Conservation (phyloP, 2,888 invertebrate genomes). For the Eumerus sabulonum region DNA sequence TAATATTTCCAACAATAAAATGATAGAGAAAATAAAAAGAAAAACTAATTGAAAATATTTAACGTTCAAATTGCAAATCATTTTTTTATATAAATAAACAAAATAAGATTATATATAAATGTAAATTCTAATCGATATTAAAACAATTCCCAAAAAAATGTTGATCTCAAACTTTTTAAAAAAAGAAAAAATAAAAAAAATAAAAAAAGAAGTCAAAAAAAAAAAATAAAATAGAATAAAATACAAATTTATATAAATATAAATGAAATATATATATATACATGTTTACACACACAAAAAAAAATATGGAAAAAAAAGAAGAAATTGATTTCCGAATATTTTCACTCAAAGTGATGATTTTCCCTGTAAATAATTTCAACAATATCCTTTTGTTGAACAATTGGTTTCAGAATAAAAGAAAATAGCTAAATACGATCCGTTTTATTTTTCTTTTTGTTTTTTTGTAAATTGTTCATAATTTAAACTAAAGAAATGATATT, state of each 20-base stretch:
- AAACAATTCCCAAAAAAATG: constrained; percentile 79
- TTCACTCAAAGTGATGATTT: constrained; percentile 54
- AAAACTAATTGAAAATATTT: constrained; percentile 63
- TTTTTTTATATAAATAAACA: constrained; percentile 43
- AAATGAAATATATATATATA: constrained; percentile 68
- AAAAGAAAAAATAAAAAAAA: constrained; percentile 28
- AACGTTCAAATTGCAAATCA: constrained; percentile 51
- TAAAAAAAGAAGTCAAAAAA: constrained; percentile 16
- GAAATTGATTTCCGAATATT: constrained; percentile 50
- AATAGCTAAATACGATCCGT: constrained; percentile 55
- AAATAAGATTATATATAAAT: constrained; percentile 48
- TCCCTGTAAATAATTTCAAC: constrained; percentile 57
- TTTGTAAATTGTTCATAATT: constrained; percentile 46
- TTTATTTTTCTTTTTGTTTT: constrained; percentile 52
- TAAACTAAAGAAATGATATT: constrained; percentile 25
- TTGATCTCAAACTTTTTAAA: constrained; percentile 77
- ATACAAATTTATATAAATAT: constrained; percentile 68
- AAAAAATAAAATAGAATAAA: constrained; percentile 35
- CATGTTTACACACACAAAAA: constrained; percentile 62
- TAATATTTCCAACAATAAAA: constrained; percentile 7
- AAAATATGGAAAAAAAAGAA: constrained; percentile 46
- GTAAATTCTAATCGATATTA: constrained; percentile 70
- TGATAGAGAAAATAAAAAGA: constrained; percentile 31
- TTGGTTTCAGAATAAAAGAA: constrained; percentile 48
- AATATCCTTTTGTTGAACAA: constrained; percentile 48